A percentile compares a stretch with the other conserved stretches of the same genome.
phyloP scores from a whole-genome alignment of 2,797 vertebrate genomes.

The Dipus sagitta region DNA sequence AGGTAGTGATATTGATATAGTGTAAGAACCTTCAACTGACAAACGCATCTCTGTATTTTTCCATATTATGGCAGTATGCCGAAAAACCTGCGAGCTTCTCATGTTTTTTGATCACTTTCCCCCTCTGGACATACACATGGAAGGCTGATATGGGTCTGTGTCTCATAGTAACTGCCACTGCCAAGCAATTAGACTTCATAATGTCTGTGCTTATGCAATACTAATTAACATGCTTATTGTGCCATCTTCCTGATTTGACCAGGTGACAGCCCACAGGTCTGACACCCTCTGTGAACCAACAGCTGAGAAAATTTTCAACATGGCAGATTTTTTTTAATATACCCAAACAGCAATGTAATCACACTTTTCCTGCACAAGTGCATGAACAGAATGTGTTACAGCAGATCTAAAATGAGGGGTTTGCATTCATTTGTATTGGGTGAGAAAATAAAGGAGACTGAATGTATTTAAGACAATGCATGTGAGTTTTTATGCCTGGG shows the following conservation, averaged over 20 bases:
- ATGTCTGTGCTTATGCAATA: constrained; percentile 90
- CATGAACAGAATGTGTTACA: constrained; percentile 41
- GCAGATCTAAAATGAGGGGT: constrained; percentile 49
- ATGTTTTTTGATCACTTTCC: constrained; percentile 66
- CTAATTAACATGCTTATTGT: constrained; percentile 94
- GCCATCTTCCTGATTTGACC: constrained; percentile 85
- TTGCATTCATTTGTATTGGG: neutral
- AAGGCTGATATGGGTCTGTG: constrained; percentile 72
- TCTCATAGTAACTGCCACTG: constrained; percentile 88
- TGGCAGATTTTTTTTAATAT: constrained; percentile 74
- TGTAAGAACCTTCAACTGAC: neutral
- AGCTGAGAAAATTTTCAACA: constrained; percentile 80
- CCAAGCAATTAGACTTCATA: constrained; percentile 94
- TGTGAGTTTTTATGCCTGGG: neutral
- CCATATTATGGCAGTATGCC: neutral
- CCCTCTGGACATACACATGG: constrained; percentile 61
- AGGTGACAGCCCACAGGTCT: constrained; percentile 86
- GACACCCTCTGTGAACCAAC: constrained; percentile 85
- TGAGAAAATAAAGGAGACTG: neutral
- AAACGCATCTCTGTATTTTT: neutral
- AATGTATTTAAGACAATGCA: neutral
- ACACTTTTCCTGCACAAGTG: constrained; percentile 66
- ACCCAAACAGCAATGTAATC: constrained; percentile 66
- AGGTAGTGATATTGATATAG: neutral
- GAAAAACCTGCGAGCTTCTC: constrained; percentile 24